Evolutionary conservation across 2,113 vertebrate species (phyloP).

Genomic region (Xenopus borealis): DNA sequence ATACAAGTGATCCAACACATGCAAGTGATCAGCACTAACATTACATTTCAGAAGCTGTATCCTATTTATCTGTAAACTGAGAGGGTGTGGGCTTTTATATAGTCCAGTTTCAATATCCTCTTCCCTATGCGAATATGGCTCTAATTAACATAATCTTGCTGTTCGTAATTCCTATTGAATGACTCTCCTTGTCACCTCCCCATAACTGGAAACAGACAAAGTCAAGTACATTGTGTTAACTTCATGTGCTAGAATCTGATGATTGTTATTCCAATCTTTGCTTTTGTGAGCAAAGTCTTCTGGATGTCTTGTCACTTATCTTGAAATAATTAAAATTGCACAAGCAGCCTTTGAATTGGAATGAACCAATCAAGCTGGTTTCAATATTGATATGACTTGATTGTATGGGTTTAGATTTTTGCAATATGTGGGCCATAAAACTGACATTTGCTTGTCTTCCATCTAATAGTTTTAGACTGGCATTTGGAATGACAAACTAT

Average conservation of each 20-base stretch:
- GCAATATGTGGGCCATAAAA: no score
- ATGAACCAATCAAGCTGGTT: constrained; percentile 1
- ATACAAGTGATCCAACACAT: no score
- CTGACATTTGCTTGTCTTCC: no score
- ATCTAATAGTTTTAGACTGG: no score
- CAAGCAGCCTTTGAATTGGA: background rate
- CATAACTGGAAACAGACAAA: background rate
- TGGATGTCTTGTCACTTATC: background rate
- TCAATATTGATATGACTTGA: constrained; percentile 3
- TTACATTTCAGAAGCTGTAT: no score
- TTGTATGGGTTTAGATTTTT: background rate
- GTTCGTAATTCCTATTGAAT: background rate
- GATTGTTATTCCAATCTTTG: constrained; percentile 1
- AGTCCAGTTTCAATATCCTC: background rate
- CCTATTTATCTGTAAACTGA: no score
- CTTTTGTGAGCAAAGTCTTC: background rate
- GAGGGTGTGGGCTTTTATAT: no score
- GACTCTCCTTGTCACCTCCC: constrained; percentile 9
- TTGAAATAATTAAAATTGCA: constrained; percentile 11
- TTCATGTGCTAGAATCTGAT: constrained; percentile 8
- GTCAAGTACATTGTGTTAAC: constrained; percentile 13
- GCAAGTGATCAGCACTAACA: no score
- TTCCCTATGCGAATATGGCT: background rate
- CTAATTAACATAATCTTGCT: constrained; percentile 9
- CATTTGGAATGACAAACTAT: no score